phyloP scores from a whole-genome alignment of 1,140 invertebrate genomes.

The Anastrepha obliqua region DNA sequence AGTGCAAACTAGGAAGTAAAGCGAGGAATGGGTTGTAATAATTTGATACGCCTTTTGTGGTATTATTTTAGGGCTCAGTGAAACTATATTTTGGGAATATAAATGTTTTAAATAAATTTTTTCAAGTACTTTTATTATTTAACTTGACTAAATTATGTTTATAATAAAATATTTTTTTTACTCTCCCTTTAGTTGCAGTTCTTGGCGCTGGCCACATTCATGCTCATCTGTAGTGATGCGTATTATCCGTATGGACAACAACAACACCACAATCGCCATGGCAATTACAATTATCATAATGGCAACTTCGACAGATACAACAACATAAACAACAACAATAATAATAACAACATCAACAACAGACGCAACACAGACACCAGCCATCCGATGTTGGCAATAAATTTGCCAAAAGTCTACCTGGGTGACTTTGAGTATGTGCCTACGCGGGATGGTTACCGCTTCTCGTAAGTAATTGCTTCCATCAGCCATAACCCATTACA shows the following conservation, averaged over 20 bases:
- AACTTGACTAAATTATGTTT: no score
- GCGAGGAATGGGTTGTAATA: not conserved
- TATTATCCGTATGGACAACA: constrained; percentile 31
- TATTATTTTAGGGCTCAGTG: no score
- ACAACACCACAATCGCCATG: not conserved
- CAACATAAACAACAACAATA: not conserved
- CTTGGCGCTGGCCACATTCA: constrained; percentile 35
- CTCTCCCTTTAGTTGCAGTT: constrained; percentile 8
- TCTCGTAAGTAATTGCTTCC: constrained; percentile 60
- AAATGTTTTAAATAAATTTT: not conserved
- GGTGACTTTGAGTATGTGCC: constrained; percentile 70
- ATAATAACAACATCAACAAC: not conserved
- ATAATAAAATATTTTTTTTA: not conserved
- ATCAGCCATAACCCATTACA: not conserved
- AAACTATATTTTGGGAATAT: not conserved
- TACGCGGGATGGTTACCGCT: constrained; percentile 66
- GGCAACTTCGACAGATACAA: constrained; percentile 3
- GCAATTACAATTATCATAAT: not conserved
- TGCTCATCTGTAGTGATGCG: not conserved
- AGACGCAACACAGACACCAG: constrained; percentile 2
- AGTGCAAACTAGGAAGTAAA: not conserved
- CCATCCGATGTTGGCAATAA: constrained; percentile 63
- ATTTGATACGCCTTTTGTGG: not conserved
- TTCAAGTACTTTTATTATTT: not conserved
- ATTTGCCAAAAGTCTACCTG: constrained; percentile 64